A percentile compares a stretch with the other conserved stretches of the same genome.
These are phyloP conservation scores for Dromiciops gliroides DNA, from an alignment of 2,113 vertebrate species.

Conservation along the genomic window DNA sequence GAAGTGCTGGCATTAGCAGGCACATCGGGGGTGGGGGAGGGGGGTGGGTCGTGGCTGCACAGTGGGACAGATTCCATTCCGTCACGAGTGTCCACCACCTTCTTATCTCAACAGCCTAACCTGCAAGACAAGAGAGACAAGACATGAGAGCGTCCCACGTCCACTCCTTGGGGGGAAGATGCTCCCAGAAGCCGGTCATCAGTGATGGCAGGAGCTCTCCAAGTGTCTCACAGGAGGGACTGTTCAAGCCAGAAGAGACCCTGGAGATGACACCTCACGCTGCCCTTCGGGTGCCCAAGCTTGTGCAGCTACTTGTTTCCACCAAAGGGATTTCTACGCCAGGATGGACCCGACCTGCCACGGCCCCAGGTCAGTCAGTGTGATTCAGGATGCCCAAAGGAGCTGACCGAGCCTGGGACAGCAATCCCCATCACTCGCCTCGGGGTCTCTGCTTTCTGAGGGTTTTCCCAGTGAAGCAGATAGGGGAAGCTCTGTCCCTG, in stretches of 20 bases:
- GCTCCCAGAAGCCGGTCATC: not conserved
- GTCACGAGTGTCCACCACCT: constrained; percentile 79
- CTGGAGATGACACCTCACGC: too few species aligned
- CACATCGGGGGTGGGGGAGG: constrained; percentile 62
- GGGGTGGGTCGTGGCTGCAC: constrained; percentile 82
- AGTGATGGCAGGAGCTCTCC: not conserved
- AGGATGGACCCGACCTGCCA: too few species aligned
- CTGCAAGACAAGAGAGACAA: constrained; percentile 79
- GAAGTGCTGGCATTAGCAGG: constrained; percentile 86
- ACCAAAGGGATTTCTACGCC: too few species aligned
- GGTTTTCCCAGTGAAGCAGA: too few species aligned
- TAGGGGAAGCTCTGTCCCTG: too few species aligned
- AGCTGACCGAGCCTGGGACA: too few species aligned
- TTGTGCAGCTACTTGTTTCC: too few species aligned
- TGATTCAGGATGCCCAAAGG: too few species aligned
- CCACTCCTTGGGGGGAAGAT: not conserved
- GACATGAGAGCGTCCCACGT: fast-evolving
- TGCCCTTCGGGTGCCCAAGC: too few species aligned
- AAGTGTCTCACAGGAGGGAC: not conserved
- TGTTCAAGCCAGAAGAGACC: too few species aligned
- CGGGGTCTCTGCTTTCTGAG: too few species aligned
- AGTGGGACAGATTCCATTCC: constrained; percentile 82
- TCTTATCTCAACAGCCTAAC: constrained; percentile 89
- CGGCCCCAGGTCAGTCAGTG: fast-evolving
- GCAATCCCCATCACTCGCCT: too few species aligned